Percentiles rank a stretch among this genome's conserved stretches.
phyloP scores from a whole-genome alignment of 2,888 invertebrate species.

The Syrphus vitripennis region DNA sequence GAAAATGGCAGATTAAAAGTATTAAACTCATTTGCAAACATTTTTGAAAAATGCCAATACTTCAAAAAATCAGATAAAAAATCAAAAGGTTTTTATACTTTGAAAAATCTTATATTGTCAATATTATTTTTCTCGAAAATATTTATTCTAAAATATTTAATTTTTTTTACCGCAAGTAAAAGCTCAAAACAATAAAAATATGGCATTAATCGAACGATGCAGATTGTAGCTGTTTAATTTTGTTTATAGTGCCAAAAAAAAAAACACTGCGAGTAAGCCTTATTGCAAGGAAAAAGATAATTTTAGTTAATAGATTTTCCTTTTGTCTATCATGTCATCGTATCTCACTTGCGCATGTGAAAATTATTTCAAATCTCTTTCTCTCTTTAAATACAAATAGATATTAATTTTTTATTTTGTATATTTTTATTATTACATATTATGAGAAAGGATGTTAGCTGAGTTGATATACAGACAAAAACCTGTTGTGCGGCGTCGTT shows the following conservation, averaged over 20 bases:
- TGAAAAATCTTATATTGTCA: too few relatives aligned
- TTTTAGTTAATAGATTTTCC: slow-evolving; percentile 3
- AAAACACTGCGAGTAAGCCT: neutral
- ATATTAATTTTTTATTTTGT: neutral
- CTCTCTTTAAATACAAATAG: neutral
- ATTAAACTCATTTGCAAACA: too few relatives aligned
- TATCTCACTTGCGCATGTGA: slow-evolving; percentile 19
- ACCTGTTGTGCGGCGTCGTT: neutral
- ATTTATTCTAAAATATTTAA: too few relatives aligned
- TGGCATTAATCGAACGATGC: neutral
- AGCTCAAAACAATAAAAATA: neutral
- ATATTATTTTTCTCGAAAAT: too few relatives aligned
- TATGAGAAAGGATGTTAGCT: neutral
- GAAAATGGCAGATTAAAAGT: too few relatives aligned
- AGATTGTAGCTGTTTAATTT: neutral
- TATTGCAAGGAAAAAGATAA: neutral
- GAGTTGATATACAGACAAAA: neutral
- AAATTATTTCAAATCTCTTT: slow-evolving; percentile 9
- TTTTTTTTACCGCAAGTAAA: too few relatives aligned
- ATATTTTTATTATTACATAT: neutral
- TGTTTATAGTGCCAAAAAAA: neutral
- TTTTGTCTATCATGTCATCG: neutral
- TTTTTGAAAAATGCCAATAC: too few relatives aligned
- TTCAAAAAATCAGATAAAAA: too few relatives aligned
- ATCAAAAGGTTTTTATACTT: too few relatives aligned